A percentile compares a stretch with the other conserved stretches of the same genome.
Conservation (phyloP, 2,113 vertebrate genomes). For the Promerops cafer region DNA sequence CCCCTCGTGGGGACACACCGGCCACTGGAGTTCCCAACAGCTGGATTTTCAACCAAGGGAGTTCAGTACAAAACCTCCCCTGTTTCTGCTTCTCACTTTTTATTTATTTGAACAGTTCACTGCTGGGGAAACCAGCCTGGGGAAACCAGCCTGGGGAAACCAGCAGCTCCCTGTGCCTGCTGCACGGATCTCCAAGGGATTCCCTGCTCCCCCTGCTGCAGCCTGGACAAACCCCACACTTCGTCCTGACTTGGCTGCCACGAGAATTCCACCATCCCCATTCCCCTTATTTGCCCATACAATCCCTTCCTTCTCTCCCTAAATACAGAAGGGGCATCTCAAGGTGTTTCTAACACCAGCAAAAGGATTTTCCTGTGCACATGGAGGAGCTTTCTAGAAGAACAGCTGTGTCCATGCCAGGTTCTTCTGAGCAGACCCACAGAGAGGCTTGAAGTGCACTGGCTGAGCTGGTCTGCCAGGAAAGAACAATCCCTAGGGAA, state of each 20-base stretch:
- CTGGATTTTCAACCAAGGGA: background rate
- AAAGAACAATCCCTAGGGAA: background rate
- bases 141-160: background rate
- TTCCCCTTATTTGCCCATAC: rapidly evolving
- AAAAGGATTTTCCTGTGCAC: background rate
- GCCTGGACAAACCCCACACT: background rate
- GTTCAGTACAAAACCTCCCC: background rate
- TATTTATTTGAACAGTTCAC: background rate
- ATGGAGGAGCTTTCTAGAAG: background rate
- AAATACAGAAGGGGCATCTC: background rate
- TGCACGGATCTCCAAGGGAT: background rate
- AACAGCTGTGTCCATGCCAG: rapidly evolving
- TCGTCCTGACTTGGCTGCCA: rapidly evolving
- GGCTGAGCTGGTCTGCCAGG: background rate
- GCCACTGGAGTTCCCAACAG: background rate
- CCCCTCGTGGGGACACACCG: background rate
- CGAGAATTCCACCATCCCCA: background rate
- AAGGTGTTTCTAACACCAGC: background rate
- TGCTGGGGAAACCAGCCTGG: background rate
- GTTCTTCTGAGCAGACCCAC: background rate
- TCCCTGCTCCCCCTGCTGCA: background rate
- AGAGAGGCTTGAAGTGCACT: background rate
- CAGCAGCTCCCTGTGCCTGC: background rate
- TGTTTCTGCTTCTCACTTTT: background rate
- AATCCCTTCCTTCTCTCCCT: background rate